phyloP scores from a whole-genome alignment of 2,797 vertebrate species.

The Brachyrhaphis roseni region DNA sequence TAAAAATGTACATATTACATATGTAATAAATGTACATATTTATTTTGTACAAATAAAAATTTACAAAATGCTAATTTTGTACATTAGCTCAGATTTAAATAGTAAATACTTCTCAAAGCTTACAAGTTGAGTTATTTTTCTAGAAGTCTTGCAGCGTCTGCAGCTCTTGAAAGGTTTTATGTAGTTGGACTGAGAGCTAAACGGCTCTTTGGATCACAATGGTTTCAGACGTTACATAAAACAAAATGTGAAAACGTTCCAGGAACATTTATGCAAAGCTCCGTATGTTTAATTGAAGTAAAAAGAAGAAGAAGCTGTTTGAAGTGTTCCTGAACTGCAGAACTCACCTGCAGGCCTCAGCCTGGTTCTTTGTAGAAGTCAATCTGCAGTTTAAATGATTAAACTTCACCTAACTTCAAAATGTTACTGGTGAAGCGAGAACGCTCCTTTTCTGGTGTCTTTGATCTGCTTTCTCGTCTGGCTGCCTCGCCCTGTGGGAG shows the following conservation, averaged over 20 bases:
- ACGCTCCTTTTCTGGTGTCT: conserved; percentile 9
- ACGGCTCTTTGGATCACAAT: too few species aligned
- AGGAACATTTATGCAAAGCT: neutral
- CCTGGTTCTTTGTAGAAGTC: neutral
- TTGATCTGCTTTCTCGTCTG: conserved; percentile 38
- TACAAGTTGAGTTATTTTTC: too few species aligned
- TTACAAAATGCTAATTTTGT: too few species aligned
- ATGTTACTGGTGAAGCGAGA: conserved; percentile 23
- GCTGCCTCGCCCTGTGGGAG: conserved; percentile 32
- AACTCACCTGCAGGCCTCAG: neutral
- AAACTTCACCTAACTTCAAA: conserved; percentile 12
- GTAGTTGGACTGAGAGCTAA: too few species aligned
- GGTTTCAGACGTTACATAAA: neutral
- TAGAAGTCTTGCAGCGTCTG: too few species aligned
- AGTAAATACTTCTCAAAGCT: too few species aligned
- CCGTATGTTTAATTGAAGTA: neutral
- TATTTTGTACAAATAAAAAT: too few species aligned
- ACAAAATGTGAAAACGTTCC: neutral
- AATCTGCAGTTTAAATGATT: neutral
- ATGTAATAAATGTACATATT: too few species aligned
- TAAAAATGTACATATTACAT: too few species aligned
- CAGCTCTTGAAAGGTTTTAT: too few species aligned
- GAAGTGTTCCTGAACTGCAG: neutral
- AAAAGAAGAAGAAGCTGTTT: neutral
- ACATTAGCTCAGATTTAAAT: too few species aligned